phyloP scores from a whole-genome alignment of 2,113 vertebrate species.

The Marmota monax region DNA sequence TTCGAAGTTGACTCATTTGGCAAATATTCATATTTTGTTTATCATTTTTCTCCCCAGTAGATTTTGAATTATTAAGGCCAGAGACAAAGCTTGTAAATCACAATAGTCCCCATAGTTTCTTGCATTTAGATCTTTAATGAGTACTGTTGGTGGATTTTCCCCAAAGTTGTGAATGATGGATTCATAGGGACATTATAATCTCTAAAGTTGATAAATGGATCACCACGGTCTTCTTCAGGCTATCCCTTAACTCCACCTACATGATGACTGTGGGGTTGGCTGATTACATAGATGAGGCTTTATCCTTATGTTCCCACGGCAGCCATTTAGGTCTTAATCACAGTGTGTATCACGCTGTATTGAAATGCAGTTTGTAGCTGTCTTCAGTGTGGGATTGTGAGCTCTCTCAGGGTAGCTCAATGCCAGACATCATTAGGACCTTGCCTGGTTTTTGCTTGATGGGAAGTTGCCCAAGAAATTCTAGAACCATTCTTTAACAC shows the following conservation, averaged over 20 bases:
- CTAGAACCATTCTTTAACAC: neutral
- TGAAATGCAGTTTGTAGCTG: neutral
- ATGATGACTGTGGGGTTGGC: neutral
- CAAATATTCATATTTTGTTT: constrained; percentile 28
- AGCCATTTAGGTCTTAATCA: neutral
- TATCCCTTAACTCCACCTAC: neutral
- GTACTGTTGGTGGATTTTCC: neutral
- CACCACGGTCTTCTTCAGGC: neutral
- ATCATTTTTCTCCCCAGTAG: constrained; percentile 20
- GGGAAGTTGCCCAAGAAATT: neutral
- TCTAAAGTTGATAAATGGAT: neutral
- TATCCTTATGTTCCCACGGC: neutral
- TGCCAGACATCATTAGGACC: neutral
- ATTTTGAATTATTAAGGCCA: neutral
- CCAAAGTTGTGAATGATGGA: neutral
- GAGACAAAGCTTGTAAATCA: neutral
- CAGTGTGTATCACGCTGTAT: neutral
- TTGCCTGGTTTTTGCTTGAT: constrained; percentile 2
- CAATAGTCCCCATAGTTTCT: neutral
- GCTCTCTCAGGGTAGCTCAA: neutral
- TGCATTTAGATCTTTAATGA: neutral
- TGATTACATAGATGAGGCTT: neutral
- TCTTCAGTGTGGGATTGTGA: neutral
- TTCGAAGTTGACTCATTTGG: constrained; percentile 13
- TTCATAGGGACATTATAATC: neutral